phyloP scores from a whole-genome alignment of 2,797 vertebrate species.

The Euthynnus affinis region DNA sequence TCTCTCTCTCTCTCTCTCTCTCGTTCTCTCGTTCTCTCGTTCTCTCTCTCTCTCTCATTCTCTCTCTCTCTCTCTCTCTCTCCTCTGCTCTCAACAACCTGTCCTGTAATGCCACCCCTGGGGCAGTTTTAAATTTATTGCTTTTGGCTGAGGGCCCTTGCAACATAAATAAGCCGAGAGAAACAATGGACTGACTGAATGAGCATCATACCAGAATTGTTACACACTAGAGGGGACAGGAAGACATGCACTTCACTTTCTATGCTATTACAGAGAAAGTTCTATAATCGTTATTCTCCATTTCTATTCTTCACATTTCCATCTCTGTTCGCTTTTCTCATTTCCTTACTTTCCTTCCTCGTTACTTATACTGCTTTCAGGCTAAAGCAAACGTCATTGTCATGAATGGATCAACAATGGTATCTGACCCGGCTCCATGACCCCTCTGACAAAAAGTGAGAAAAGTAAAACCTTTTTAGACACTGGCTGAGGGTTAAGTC shows the following conservation, averaged over 20 bases:
- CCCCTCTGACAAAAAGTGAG: neutral
- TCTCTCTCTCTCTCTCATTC: constrained; percentile 45
- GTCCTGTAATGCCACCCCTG: constrained; percentile 77
- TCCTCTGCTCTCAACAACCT: constrained; percentile 66
- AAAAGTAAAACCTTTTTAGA: constrained; percentile 12
- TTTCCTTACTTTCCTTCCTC: constrained; percentile 71
- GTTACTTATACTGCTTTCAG: constrained; percentile 49
- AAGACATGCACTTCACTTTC: constrained; percentile 69
- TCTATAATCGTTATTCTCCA: constrained; percentile 55
- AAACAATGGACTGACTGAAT: constrained; percentile 78
- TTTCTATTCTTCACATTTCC: constrained; percentile 68
- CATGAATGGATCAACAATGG: constrained; percentile 55
- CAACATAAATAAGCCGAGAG: constrained; percentile 77
- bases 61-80: constrained; percentile 50
- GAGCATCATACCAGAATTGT: constrained; percentile 72
- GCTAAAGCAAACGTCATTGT: constrained; percentile 37
- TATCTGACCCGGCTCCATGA: constrained; percentile 37
- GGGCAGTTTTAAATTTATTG: constrained; percentile 81
- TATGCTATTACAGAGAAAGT: constrained; percentile 64
- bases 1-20: constrained; percentile 40
- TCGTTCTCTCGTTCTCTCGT: constrained; percentile 39
- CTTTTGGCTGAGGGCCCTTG: constrained; percentile 72
- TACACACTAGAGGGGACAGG: constrained; percentile 58
- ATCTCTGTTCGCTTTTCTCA: constrained; percentile 51
- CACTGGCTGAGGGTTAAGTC: neutral